phyloP scores from a whole-genome alignment of 2,888 invertebrate species.

The Himalopsyche kuldschensis region DNA sequence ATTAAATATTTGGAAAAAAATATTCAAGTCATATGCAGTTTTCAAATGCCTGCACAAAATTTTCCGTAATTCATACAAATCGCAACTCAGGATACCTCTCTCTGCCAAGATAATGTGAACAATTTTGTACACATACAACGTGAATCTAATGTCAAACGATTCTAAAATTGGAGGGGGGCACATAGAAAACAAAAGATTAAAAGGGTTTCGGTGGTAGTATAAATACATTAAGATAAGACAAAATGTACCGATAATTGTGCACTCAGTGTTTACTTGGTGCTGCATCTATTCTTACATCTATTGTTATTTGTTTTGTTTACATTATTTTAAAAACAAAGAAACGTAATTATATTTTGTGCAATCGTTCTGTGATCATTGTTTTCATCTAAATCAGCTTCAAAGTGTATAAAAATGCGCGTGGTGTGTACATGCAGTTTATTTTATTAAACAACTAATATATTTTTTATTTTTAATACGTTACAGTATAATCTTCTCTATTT shows the following conservation, averaged over 20 bases:
- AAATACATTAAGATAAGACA: conserved; percentile 38
- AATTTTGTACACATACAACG: conserved; percentile 18
- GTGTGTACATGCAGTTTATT: background rate
- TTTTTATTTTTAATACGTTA: too few relatives aligned
- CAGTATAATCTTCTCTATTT: background rate
- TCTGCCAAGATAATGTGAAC: conserved; percentile 5
- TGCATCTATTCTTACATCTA: conserved; percentile 10
- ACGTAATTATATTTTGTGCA: background rate
- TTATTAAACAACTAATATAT: background rate
- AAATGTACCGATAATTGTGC: conserved; percentile 37
- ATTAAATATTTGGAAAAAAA: too few relatives aligned
- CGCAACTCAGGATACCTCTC: background rate
- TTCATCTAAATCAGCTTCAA: background rate
- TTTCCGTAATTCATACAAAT: background rate
- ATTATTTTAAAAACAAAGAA: background rate
- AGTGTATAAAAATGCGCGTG: background rate
- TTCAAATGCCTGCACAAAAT: background rate
- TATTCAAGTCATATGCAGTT: too few relatives aligned
- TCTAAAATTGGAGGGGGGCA: conserved; percentile 16
- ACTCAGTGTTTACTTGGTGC: conserved; percentile 33
- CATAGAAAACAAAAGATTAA: conserved; percentile 29
- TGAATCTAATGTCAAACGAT: conserved; percentile 30
- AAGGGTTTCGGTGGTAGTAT: conserved; percentile 34
- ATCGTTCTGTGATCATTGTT: background rate
- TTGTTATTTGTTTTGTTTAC: background rate